Percentiles rank a stretch among this genome's conserved stretches.
These are phyloP conservation scores for Ips nitidus DNA, from an alignment of 1,140 invertebrate species.

Conservation along the genomic window DNA sequence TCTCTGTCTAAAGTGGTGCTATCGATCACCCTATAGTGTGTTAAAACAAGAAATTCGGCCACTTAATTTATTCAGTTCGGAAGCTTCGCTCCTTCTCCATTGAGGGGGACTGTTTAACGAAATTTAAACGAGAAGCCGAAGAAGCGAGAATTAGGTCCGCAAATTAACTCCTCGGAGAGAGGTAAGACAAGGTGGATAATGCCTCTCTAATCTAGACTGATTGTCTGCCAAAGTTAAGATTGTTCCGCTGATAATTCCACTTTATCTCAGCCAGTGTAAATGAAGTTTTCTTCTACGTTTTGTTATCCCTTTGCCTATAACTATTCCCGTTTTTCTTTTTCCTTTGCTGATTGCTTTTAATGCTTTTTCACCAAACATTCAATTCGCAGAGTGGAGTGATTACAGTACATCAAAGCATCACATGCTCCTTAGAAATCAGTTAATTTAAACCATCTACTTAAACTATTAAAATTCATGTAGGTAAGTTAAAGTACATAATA, in stretches of 20 bases:
- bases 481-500: constrained; percentile 34
- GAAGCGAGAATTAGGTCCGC: constrained; percentile 26
- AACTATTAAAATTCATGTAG: constrained; percentile 35
- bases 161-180: constrained; percentile 34
- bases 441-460: constrained; percentile 33
- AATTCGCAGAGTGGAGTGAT: too few relatives aligned
- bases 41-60: constrained; percentile 3
- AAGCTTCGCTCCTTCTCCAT: background rate
- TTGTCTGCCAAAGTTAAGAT: constrained; percentile 36
- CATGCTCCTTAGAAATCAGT: constrained; percentile 12
- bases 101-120: constrained; percentile 15
- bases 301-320: constrained; percentile 8
- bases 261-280: constrained; percentile 32
- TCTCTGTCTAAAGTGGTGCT: constrained; percentile 2
- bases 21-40: constrained; percentile 3
- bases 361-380: too few relatives aligned
- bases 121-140: constrained; percentile 29
- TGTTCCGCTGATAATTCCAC: constrained; percentile 35
- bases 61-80: constrained; percentile 6
- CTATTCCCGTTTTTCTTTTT: too few relatives aligned
- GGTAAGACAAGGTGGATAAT: constrained; percentile 38
- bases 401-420: background rate
- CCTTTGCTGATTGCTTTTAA: too few relatives aligned
- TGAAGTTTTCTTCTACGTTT: constrained; percentile 24
- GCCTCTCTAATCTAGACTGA: constrained; percentile 35